Evolutionary conservation across 2,113 vertebrate genomes (phyloP), one percentile per base, ranked within the genome.

Genomic region (Amia ocellicauda): DNA sequence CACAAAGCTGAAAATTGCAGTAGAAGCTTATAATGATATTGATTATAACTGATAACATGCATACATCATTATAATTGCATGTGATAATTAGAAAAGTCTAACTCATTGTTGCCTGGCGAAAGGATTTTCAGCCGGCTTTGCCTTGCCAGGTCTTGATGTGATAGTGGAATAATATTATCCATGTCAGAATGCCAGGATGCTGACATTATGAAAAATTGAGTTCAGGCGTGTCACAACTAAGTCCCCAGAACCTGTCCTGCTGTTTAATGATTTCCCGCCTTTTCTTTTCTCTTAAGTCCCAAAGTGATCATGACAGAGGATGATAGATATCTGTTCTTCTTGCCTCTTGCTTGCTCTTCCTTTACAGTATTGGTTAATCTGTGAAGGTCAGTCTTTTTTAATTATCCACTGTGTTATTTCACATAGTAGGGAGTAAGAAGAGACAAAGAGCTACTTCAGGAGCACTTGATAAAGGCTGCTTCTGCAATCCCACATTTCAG

Each of bases 1-100:
- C n/a, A n/a, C n/a, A n/a, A 9, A 11, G 2, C 55, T 11, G 7
- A 58, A 58, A 31, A n/a, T 20, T n/a, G 10, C 28, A 10, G 7
- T 11, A n/a, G 29, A 31, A 58, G 43, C 13, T 36, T 7, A 22
- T 58, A 19, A 58, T 58, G 55, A 3, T 31, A 58, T 20, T 58
- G n/a, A 58, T 58, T 58, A 10, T 4, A 40, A 40, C 20, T 40
- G 29, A 58, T 58, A 55, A 55, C 10, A 55, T 16, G 53, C 24
- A 55, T 53, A 22, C 50, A 53, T 53, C 53, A 55, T 55, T 28
- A 58, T 58, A 58, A 58, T 22, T 31, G 29, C 31, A 19, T 40
- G 28, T 7, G 29, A 31, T 36, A 58, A 58, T 31, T 36, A 58
- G 28, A 58, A 20, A 58, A 58, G 4, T n/a, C 16, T 11, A 8